Conservation (phyloP, 2,888 invertebrate species). For the Elegia similella region DNA sequence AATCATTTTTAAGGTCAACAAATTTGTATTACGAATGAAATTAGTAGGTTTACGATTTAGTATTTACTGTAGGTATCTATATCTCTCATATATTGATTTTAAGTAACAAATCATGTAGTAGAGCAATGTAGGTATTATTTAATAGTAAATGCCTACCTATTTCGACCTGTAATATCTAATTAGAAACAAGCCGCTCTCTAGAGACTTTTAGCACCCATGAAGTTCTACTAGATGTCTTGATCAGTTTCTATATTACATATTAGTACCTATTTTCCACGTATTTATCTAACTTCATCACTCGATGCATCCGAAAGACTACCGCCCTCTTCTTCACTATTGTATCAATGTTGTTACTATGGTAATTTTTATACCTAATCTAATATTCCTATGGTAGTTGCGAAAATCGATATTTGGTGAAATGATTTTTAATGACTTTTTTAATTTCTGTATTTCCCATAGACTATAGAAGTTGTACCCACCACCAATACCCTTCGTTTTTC, state of each 20-base stretch:
- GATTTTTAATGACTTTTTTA: conserved; percentile 26
- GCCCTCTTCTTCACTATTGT: conserved; percentile 81
- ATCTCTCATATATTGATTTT: not conserved
- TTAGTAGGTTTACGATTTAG: not conserved
- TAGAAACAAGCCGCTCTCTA: conserved; percentile 56
- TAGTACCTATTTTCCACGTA: conserved; percentile 40
- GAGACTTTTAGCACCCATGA: conserved; percentile 53
- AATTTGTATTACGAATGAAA: not conserved
- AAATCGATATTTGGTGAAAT: conserved; percentile 29
- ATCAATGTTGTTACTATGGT: conserved; percentile 73
- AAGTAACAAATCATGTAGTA: not conserved
- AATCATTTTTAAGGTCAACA: not conserved
- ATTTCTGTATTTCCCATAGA: conserved; percentile 26
- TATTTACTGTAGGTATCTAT: not conserved
- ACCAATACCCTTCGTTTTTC: conserved; percentile 22
- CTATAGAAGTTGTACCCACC: conserved; percentile 25
- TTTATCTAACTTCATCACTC: conserved; percentile 52
- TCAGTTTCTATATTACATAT: conserved; percentile 30
- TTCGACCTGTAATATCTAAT: conserved; percentile 32
- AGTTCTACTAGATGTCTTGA: conserved; percentile 40
- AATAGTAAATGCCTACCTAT: conserved; percentile 31
- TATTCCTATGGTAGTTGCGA: conserved; percentile 33
- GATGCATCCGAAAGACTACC: conserved; percentile 73
- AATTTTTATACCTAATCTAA: conserved; percentile 33
- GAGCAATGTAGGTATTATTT: conserved; percentile 33